Evolutionary conservation across 2,797 vertebrate species (phyloP).

Genomic region (Setipinna tenuifilis): DNA sequence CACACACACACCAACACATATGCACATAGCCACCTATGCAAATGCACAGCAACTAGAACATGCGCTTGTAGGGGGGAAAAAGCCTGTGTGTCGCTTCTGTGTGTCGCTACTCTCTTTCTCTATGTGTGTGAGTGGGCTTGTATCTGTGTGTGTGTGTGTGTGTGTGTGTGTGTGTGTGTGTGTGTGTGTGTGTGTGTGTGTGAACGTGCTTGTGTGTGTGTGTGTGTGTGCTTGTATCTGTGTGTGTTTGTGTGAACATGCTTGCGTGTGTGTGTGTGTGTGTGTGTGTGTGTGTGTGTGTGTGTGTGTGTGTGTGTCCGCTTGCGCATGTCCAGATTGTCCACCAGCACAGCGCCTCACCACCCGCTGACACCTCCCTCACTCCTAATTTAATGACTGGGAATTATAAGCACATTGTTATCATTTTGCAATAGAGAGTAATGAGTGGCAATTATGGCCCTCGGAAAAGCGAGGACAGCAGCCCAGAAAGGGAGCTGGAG

Average conservation of each 20-base stretch:
- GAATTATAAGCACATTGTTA: conserved; percentile 73
- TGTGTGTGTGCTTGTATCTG: conserved; percentile 32
- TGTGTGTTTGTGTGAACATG: not conserved
- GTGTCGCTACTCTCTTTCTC: not conserved
- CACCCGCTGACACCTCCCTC: conserved; percentile 46
- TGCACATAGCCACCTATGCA: too few relatives aligned
- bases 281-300: not conserved
- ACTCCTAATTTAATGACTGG: conserved; percentile 69
- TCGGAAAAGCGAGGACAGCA: conserved; percentile 58
- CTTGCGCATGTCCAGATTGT: conserved; percentile 38
- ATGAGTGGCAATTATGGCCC: conserved; percentile 71
- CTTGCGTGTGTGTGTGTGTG: conserved; percentile 11
- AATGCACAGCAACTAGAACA: not conserved
- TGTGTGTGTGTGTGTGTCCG: conserved; percentile 26
- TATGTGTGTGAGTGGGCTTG: not conserved
- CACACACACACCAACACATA: too few relatives aligned
- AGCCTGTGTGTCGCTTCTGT: not conserved
- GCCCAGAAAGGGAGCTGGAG: conserved; percentile 59
- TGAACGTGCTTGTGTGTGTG: conserved; percentile 16
- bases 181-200: not conserved
- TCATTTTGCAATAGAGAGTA: conserved; percentile 69
- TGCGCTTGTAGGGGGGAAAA: not conserved
- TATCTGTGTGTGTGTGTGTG: conserved; percentile 21
- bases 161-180: conserved; percentile 8
- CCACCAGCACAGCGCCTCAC: not conserved